Evolutionary conservation across 2,888 invertebrate species (phyloP).

Genomic region (Ametastegia equiseti): DNA sequence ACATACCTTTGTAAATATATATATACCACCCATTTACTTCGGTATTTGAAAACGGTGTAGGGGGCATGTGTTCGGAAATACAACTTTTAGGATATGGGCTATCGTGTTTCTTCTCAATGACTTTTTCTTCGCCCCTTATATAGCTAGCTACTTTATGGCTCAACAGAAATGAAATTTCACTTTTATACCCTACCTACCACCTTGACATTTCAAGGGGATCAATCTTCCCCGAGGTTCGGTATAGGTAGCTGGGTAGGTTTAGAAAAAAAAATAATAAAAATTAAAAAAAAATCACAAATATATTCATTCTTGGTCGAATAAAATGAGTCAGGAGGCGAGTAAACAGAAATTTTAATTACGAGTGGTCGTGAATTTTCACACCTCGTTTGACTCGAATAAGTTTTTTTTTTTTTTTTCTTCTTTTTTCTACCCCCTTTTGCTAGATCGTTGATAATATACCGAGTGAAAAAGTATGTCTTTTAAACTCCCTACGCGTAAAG

Average conservation of each 20-base stretch:
- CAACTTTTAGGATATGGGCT: neutral
- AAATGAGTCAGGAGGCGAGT: neutral
- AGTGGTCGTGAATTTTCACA: neutral
- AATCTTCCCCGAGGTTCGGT: neutral
- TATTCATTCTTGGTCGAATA: neutral
- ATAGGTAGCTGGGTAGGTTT: no score
- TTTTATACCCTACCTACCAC: neutral
- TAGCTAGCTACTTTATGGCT: neutral
- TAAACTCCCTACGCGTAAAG: neutral
- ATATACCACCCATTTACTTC: no score
- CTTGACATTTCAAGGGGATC: neutral
- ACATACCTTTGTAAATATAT: no score
- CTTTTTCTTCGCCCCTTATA: neutral
- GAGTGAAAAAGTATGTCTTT: neutral
- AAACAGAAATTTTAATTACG: neutral
- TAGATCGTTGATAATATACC: no score
- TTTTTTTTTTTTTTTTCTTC: no score
- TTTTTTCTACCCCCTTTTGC: no score
- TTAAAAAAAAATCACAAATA: neutral
- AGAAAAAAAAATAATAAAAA: no score
- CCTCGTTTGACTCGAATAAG: neutral
- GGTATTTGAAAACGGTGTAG: neutral
- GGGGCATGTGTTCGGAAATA: neutral
- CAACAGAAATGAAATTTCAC: neutral
- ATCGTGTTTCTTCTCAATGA: neutral